Conservation (phyloP, 2,113 vertebrate genomes). For the Piliocolobus tephrosceles region DNA sequence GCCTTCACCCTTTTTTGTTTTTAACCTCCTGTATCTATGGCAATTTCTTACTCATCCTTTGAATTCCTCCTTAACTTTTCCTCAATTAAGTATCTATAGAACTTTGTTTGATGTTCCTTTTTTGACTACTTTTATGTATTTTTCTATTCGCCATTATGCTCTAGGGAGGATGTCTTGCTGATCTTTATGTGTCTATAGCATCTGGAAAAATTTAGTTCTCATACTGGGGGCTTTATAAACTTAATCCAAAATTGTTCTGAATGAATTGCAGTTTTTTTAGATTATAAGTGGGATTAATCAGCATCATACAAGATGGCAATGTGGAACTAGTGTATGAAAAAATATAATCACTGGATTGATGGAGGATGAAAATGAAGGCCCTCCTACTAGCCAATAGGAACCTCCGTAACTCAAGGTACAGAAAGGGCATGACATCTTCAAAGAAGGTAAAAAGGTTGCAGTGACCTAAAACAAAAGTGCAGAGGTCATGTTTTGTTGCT, state of each 20-base stretch:
- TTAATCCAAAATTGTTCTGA: not conserved
- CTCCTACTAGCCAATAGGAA: not conserved
- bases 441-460: not conserved
- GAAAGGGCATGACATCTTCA: not conserved
- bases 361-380: not conserved
- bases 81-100: not conserved
- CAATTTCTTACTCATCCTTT: not conserved
- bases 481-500: not conserved
- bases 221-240: not conserved
- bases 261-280: not conserved
- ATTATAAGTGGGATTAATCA: not conserved
- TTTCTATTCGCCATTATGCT: not conserved
- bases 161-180: not conserved
- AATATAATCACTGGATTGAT: not conserved
- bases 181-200: not conserved
- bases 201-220: not conserved
- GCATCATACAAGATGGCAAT: not conserved
- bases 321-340: not conserved
- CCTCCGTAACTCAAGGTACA: not conserved
- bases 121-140: not conserved
- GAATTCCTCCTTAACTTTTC: not conserved
- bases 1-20: not conserved
- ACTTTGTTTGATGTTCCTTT: not conserved
- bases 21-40: not conserved
- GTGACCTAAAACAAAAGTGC: not conserved